A percentile compares a stretch with the other conserved stretches of the same genome.
These are phyloP conservation scores for Pelecanus crispus DNA, from an alignment of 2,113 vertebrate species.

Conservation along the genomic window DNA sequence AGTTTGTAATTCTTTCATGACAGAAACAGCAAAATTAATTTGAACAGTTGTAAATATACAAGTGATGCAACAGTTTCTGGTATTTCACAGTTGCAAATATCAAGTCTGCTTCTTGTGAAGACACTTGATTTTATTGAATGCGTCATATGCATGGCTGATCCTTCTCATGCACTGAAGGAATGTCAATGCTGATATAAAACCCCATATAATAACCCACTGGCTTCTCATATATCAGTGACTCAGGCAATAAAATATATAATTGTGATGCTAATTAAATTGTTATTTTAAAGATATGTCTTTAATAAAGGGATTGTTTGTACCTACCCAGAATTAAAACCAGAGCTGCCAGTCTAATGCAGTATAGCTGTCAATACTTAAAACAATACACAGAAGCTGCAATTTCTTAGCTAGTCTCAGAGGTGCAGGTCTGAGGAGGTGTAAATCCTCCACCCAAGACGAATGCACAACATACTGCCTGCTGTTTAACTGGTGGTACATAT, in stretches of 20 bases:
- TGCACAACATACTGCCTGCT: background rate
- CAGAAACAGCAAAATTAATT: background rate
- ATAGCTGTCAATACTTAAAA: constrained; percentile 39
- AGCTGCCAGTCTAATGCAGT: constrained; percentile 43
- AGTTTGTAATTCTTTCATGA: background rate
- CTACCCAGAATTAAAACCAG: constrained; percentile 62
- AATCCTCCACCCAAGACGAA: constrained; percentile 48
- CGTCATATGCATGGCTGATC: background rate
- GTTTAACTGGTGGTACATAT: constrained; percentile 16
- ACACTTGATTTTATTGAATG: background rate
- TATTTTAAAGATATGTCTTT: constrained; percentile 39
- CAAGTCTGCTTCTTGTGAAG: constrained; percentile 8
- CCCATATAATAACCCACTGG: background rate
- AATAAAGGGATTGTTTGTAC: constrained; percentile 48
- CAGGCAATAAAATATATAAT: constrained; percentile 1
- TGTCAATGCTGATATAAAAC: background rate
- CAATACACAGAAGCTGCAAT: constrained; percentile 51
- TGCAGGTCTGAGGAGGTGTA: constrained; percentile 27
- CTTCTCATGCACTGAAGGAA: background rate
- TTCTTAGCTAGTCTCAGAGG: background rate
- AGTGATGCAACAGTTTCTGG: background rate
- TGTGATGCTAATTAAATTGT: constrained; percentile 44
- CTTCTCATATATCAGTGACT: constrained; percentile 18
- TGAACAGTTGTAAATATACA: background rate
- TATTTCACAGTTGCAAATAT: background rate